A percentile compares a stretch with the other conserved stretches of the same genome.
Evolutionary conservation across 1,140 invertebrate genomes (phyloP).

Genomic region (Oryctes rhinoceros): DNA sequence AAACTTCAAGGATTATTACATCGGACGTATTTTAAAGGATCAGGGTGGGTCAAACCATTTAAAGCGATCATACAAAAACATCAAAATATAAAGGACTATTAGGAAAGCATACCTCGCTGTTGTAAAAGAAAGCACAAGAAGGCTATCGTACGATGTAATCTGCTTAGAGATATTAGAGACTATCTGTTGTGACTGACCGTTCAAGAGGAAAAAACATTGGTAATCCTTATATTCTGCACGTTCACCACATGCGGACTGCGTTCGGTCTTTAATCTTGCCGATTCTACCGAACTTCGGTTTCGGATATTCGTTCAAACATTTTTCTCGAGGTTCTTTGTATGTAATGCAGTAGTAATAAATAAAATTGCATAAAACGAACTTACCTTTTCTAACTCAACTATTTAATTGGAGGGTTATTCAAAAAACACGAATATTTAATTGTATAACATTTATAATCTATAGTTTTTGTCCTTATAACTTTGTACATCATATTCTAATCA

Average conservation of each 20-base stretch:
- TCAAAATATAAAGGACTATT: constrained; percentile 4
- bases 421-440: neutral
- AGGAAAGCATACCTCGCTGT: neutral
- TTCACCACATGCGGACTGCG: constrained; percentile 35
- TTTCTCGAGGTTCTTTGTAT: neutral
- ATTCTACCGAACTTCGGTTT: neutral
- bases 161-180: constrained; percentile 17
- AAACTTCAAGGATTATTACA: constrained; percentile 15
- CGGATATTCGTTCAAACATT: no score
- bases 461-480: constrained; percentile 26
- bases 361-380: neutral
- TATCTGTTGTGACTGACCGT: constrained; percentile 35
- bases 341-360: neutral
- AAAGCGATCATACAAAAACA: constrained; percentile 28
- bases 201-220: constrained; percentile 42
- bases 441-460: constrained; percentile 43
- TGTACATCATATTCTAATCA: constrained; percentile 42
- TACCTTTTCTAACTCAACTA: no score
- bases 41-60: constrained; percentile 21
- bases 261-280: neutral
- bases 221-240: constrained; percentile 39
- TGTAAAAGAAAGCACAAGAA: neutral
- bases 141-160: constrained; percentile 19
- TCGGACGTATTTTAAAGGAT: constrained; percentile 1
- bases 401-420: neutral